A percentile compares a stretch with the other conserved stretches of the same genome.
These are phyloP conservation scores for Sminthurides aquaticus DNA, from an alignment of 2,888 invertebrate species.

Conservation along the genomic window DNA sequence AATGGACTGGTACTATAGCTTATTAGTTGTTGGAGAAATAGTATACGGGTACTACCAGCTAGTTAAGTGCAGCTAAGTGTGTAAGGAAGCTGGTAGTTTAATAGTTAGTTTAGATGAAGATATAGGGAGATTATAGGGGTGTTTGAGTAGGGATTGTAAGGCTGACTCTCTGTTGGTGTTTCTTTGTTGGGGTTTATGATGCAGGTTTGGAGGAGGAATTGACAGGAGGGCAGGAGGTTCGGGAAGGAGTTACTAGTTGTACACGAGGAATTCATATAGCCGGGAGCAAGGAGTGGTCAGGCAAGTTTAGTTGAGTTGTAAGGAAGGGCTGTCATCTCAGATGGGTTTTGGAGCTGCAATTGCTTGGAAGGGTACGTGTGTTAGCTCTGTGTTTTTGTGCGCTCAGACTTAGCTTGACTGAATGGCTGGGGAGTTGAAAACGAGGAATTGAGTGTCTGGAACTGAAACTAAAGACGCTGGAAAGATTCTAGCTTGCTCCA, in stretches of 20 bases:
- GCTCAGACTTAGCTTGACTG: too few species aligned
- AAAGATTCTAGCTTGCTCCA: too few species aligned
- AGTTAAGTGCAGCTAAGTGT: too few species aligned
- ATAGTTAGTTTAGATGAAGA: too few species aligned
- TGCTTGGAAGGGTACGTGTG: slow-evolving; percentile 39
- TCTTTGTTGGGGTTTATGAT: slow-evolving; percentile 1
- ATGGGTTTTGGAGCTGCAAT: slow-evolving; percentile 42
- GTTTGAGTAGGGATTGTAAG: background rate
- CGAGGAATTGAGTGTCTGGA: too few species aligned
- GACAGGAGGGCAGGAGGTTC: background rate
- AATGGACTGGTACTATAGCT: too few species aligned
- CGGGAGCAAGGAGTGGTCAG: slow-evolving; percentile 44
- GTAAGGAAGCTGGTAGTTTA: too few species aligned
- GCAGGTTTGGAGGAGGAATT: background rate
- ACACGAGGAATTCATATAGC: slow-evolving; percentile 43
- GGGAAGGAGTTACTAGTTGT: slow-evolving; percentile 1
- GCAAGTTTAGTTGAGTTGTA: slow-evolving; percentile 44
- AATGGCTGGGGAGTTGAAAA: too few species aligned
- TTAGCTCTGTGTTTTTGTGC: too few species aligned
- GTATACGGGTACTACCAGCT: too few species aligned
- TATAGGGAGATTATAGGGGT: background rate
- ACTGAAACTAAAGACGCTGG: too few species aligned
- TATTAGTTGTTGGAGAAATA: too few species aligned
- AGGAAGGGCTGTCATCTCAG: slow-evolving; percentile 43
- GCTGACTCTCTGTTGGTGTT: background rate